Conservation (phyloP, 92 coral and sea anemone genomes). For the Bergia sp. region DNA sequence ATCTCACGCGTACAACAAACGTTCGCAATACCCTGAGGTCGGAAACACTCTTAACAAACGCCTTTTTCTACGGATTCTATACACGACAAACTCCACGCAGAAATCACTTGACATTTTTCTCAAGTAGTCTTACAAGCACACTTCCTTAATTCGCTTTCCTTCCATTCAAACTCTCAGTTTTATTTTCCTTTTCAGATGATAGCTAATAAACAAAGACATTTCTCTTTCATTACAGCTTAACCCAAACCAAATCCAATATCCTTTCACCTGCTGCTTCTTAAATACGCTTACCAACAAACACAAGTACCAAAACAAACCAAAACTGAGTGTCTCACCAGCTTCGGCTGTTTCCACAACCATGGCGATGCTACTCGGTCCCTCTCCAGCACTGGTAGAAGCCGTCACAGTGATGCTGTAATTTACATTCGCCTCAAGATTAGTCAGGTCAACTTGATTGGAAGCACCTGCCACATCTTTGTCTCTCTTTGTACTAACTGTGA, state of each 20-base stretch:
- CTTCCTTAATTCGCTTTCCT: too few species aligned
- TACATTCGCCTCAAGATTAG: neutral
- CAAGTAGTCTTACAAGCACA: too few species aligned
- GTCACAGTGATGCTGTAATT: too few species aligned
- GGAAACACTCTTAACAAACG: too few species aligned
- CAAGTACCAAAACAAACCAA: conserved; percentile 16
- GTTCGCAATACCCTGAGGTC: too few species aligned
- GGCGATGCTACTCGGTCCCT: neutral
- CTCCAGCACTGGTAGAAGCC: neutral
- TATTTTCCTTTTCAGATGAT: conserved; percentile 4
- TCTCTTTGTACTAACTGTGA: too few species aligned
- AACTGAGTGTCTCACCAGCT: neutral
- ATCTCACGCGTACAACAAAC: too few species aligned
- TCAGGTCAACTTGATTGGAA: too few species aligned
- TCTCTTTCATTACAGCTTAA: conserved; percentile 10
- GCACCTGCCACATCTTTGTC: too few species aligned
- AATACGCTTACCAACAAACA: conserved; percentile 7
- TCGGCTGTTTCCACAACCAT: neutral
- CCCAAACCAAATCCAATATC: conserved; percentile 11
- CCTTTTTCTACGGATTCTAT: too few species aligned
- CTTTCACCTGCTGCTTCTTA: conserved; percentile 17
- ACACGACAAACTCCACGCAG: too few species aligned
- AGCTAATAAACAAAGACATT: conserved; percentile 12
- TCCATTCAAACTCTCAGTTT: conserved; percentile 34
- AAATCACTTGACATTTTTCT: too few species aligned